Conservation (phyloP, 2,113 vertebrate genomes). For the Misgurnus anguillicaudatus region DNA sequence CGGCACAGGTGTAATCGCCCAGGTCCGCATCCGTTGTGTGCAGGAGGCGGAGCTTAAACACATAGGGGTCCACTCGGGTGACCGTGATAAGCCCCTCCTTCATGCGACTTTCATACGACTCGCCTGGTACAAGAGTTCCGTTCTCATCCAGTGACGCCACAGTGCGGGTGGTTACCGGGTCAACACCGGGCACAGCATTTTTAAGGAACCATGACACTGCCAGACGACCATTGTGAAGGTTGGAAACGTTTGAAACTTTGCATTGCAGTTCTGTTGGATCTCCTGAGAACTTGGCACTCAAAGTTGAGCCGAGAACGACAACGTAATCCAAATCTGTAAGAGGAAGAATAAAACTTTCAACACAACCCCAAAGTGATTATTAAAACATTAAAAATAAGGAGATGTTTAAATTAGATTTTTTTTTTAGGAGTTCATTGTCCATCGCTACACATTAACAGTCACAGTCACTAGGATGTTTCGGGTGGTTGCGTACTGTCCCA, state of each 20-base stretch:
- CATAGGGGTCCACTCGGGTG: conserved; percentile 72
- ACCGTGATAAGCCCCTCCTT: conserved; percentile 79
- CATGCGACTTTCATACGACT: conserved; percentile 73
- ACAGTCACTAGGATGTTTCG: not conserved
- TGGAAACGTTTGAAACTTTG: conserved; percentile 71
- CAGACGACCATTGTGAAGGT: conserved; percentile 66
- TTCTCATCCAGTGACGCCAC: conserved; percentile 80
- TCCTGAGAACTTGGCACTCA: conserved; percentile 74
- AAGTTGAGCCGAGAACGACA: conserved; percentile 73
- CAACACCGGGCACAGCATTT: conserved; percentile 49
- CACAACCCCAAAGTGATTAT: no score
- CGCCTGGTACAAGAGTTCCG: conserved; percentile 76
- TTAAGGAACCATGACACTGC: conserved; percentile 84
- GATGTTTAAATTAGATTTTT: not conserved
- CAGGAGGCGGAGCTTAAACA: conserved; percentile 85
- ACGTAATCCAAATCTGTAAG: conserved; percentile 62
- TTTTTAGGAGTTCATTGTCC: not conserved
- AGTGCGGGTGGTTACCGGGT: conserved; percentile 47
- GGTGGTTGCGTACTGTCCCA: not conserved
- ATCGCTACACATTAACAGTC: no score
- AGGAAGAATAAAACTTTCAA: not conserved
- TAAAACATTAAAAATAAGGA: no score
- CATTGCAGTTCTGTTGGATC: conserved; percentile 87
- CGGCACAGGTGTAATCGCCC: conserved; percentile 83
- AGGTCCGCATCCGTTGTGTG: conserved; percentile 83